These are phyloP conservation scores for Irena cyanogastra DNA, from an alignment of 2,113 vertebrate genomes.

Conservation along the genomic window DNA sequence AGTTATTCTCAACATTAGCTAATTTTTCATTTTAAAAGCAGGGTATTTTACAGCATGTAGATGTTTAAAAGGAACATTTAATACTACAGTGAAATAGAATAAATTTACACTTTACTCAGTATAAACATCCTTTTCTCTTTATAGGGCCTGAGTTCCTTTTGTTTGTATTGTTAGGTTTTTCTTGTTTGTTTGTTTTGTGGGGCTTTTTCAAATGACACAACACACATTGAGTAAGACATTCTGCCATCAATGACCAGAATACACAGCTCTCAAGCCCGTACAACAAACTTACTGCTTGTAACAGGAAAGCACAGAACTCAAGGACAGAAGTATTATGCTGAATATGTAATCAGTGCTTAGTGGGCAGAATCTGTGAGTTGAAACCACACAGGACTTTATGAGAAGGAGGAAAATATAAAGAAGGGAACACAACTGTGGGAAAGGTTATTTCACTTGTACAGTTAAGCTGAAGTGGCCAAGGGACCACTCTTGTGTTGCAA, in stretches of 20 bases:
- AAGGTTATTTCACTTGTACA: neutral
- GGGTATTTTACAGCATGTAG: neutral
- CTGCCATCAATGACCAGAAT: neutral
- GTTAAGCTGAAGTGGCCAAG: neutral
- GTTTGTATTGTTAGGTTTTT: neutral
- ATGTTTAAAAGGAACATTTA: neutral
- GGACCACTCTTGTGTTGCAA: neutral
- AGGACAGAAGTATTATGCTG: neutral
- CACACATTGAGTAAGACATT: neutral
- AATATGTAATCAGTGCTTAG: neutral
- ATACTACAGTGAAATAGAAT: neutral
- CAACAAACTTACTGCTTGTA: fast-evolving
- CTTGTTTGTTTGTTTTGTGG: neutral
- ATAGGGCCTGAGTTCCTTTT: neutral
- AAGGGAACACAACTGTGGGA: neutral
- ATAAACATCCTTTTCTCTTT: neutral
- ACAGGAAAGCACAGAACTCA: neutral
- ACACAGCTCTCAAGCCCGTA: neutral
- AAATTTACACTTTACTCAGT: neutral
- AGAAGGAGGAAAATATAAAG: neutral
- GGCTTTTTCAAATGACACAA: neutral
- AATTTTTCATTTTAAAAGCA: neutral
- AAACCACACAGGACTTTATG: neutral
- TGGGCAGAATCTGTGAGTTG: neutral
- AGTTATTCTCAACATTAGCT: neutral